Evolutionary conservation across 2,113 vertebrate genomes (phyloP), one percentile per base, ranked within the genome.

Genomic region (Phalacrocorax aristotelis): DNA sequence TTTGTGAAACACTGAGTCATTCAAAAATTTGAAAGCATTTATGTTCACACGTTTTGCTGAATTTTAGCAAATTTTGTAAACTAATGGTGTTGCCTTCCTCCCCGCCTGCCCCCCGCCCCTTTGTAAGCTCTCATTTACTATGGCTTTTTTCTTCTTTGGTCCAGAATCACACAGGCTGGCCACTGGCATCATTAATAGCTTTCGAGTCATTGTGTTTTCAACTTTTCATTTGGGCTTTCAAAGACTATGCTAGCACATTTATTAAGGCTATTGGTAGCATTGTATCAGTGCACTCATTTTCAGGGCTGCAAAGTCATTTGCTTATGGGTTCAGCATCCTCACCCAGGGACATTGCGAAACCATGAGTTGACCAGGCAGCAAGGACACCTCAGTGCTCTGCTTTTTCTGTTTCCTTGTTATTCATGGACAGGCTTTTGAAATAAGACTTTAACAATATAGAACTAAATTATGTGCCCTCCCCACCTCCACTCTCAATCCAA

Each of bases 111-210:
- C 11, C 14, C 12, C 10, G 4, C 19, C 14, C 12, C 15, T 75
- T 32, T 29, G 4, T 23, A 83, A 71, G 15, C 3, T 0, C 19
- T 27, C 38, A 32, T 3, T 84, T 57, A 5, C 8, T 18, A 10
- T 3, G 13, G 13, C 2, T 89, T 58, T 83, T 71, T 77, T 27
- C 17, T 81, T 57, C 29, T 78, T 62, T 34, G 7, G 4, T 75
- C 20, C 13, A 1, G 29, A 87, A 66, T 27, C 38, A 66, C 30
- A 38, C 1, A 1, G 48, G 0, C 0, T 64, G 48, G 42, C 15
- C 26, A 25, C 8, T 40, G 38, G 29, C 32, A 64, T 40, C 11
- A 26, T 51, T 55, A 71, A 36, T 7, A 77, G 40, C 14, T 94
- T 76, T 64, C 3, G 5, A 78, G 18, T n/a, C 2, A 1, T 32